Base-by-base conservation (phyloP, 2,113 vertebrate species). In the Hippocampus abdominalis region DNA sequence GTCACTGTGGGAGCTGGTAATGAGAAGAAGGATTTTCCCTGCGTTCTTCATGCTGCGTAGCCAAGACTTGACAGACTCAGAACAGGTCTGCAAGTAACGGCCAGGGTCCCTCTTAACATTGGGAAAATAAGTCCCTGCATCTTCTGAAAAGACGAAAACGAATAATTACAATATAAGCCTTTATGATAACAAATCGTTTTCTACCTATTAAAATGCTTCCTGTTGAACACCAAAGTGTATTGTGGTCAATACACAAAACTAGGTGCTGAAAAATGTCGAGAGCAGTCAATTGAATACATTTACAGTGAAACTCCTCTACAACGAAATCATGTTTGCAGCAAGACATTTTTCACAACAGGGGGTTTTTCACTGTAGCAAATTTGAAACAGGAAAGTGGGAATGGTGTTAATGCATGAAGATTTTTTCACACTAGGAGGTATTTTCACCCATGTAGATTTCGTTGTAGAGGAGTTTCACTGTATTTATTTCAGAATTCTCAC, bases 1-100 rank as follows among this genome's bases (percentile, higher is more conserved):
- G 89, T 98, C 95, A 59, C 96, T 97, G 87, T 98, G 96, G 75
- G 96, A 98, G 89, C 95, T 98, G 70, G 95, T 97, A 86, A 98
- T 97, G 75, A 98, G 89, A 21, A 98, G 82, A 20, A 97, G 90
- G 72, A 95, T 88, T 87, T 98, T 97, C 64, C 95, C 94, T 1
- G 93, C 89, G 21, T 80, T 92, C 82, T 96, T 98, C 81, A 98
- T 91, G 82, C 88, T 92, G 62, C 74, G 92, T 81, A 98, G 87
- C 96, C 96, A 98, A 64, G 91, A 92, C 89, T 94, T 96, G 4
- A 98, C 94, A 4, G 94, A 92, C 42, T 94, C 93, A 0, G 96
- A 94, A 88, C 95, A 98, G 70, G 85, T 90, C 85, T 94, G 91
- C 81, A 98, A 90, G 86, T 96, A 98, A 74, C 86, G 94, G 59